Evolutionary conservation across 2,113 vertebrate species (phyloP).

Genomic region (Tinamus guttatus): DNA sequence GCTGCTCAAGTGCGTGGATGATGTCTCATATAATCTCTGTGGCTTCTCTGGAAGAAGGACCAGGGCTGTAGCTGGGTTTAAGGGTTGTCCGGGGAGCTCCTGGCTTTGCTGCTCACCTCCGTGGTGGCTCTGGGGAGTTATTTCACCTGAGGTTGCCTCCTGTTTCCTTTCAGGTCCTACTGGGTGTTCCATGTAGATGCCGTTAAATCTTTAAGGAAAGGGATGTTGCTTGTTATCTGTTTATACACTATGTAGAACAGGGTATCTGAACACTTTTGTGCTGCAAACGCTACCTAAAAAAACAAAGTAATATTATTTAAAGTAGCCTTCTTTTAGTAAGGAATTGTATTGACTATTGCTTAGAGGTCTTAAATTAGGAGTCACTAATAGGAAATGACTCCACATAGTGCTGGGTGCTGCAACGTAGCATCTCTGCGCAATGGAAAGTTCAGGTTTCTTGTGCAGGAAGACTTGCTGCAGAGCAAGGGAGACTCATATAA

Average conservation of each 20-base stretch:
- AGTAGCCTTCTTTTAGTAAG: not conserved
- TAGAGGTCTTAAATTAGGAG: no score
- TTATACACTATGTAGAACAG: not conserved
- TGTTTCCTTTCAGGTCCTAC: not conserved
- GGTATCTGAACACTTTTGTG: not conserved
- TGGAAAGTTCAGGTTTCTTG: not conserved
- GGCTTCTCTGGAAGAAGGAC: not conserved
- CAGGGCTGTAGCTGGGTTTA: not conserved
- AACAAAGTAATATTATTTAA: not conserved
- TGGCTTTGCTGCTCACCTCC: accelerated
- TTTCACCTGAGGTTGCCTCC: not conserved
- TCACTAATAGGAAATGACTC: not conserved
- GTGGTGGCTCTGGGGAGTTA: not conserved
- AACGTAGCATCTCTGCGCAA: not conserved
- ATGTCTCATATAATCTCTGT: accelerated
- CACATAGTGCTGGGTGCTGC: accelerated
- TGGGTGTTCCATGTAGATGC: not conserved
- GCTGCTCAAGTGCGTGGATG: not conserved
- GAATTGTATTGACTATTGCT: not conserved
- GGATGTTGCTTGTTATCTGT: not conserved
- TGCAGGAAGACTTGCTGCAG: not conserved
- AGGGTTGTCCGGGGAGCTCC: not conserved
- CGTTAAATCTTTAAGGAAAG: not conserved
- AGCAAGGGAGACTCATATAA: not conserved
- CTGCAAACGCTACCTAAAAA: not conserved